These are phyloP conservation scores for Pachyseris speciosa DNA, from an alignment of 64 coral and sea anemone genomes.

Conservation along the genomic window DNA sequence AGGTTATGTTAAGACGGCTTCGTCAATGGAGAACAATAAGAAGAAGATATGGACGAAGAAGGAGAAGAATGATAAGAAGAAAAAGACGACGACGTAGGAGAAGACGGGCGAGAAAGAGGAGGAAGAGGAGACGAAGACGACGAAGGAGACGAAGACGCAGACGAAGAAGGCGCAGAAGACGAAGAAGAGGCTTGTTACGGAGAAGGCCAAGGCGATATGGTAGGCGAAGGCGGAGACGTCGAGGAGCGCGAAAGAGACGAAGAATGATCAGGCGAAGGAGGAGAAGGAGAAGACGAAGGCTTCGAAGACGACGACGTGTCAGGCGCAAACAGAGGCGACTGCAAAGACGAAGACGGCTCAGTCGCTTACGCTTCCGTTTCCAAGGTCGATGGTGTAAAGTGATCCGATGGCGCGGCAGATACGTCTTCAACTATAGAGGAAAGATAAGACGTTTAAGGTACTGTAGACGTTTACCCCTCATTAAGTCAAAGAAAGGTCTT, in stretches of 20 bases:
- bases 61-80: not conserved
- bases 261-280: not conserved
- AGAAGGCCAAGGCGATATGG: not conserved
- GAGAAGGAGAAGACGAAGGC: not conserved
- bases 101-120: not conserved
- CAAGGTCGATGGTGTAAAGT: not conserved
- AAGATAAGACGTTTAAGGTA: not conserved
- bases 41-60: slow-evolving; percentile 4
- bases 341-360: not conserved
- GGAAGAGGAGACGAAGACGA: not conserved
- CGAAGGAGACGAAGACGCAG: not conserved
- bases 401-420: not conserved
- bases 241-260: not conserved
- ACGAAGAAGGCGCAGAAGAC: not conserved
- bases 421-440: not conserved
- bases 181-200: not conserved
- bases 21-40: not conserved
- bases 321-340: not conserved
- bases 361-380: not conserved
- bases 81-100: not conserved
- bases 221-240: not conserved
- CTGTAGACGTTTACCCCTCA: not conserved
- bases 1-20: not conserved
- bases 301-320: not conserved
- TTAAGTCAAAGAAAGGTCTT: too few relatives aligned